These are phyloP conservation scores for Holocentrus rufus DNA, from an alignment of 2,797 vertebrate species.

Conservation along the genomic window DNA sequence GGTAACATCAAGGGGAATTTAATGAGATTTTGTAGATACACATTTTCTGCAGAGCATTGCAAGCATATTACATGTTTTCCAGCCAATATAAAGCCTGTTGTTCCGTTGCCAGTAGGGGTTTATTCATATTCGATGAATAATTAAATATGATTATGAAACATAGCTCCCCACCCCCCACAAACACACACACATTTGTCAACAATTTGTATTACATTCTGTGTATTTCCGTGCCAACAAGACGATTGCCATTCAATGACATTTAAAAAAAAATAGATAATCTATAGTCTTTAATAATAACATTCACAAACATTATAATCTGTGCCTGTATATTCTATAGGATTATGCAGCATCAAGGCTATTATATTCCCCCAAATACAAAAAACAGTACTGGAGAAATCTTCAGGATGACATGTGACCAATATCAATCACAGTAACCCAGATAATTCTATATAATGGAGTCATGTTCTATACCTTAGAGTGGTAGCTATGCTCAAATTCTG, in stretches of 20 bases:
- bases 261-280: too few species aligned
- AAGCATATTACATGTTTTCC: slow-evolving; percentile 7
- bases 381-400: too few species aligned
- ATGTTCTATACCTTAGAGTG: too few species aligned
- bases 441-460: too few species aligned
- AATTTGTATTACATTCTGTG: slow-evolving; percentile 12
- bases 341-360: too few species aligned
- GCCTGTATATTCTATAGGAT: too few species aligned
- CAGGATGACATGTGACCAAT: too few species aligned
- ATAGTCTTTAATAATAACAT: too few species aligned
- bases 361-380: too few species aligned
- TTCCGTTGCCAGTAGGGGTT: slow-evolving; percentile 37
- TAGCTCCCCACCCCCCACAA: not conserved
- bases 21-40: not conserved
- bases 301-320: too few species aligned
- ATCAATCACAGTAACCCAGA: too few species aligned
- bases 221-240: not conserved
- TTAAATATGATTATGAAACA: slow-evolving; percentile 23
- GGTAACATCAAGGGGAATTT: not conserved
- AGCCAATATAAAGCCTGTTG: slow-evolving; percentile 39
- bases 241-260: not conserved
- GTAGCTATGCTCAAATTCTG: too few species aligned
- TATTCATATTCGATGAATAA: slow-evolving; percentile 47
- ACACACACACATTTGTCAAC: slow-evolving; percentile 21
- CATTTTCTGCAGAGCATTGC: not conserved